Evolutionary conservation across 2,888 invertebrate species (phyloP).

Genomic region (Leptinotarsa rubiginosa): DNA sequence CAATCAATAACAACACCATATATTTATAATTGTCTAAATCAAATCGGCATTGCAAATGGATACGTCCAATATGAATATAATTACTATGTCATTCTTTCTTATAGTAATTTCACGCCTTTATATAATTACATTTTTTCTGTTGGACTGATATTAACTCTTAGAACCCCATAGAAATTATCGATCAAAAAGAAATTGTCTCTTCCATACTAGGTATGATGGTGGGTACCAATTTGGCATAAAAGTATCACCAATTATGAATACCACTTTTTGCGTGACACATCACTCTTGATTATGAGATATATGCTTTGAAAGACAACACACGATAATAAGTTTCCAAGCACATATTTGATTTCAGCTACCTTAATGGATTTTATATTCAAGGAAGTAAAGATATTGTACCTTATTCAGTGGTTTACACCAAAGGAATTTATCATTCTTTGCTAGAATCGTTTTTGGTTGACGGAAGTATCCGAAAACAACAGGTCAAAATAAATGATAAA

Average conservation of each 20-base stretch:
- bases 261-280: not conserved
- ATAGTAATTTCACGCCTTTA: not conserved
- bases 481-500: too few species aligned
- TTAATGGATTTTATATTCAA: too few species aligned
- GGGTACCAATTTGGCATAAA: too few species aligned
- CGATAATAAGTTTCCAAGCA: too few species aligned
- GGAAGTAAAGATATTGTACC: too few species aligned
- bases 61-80: constrained; percentile 1
- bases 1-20: not conserved
- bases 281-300: not conserved
- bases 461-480: too few species aligned
- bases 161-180: not conserved
- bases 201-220: not conserved
- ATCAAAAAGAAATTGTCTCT: not conserved
- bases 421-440: too few species aligned
- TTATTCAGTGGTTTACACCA: too few species aligned
- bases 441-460: too few species aligned
- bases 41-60: not conserved
- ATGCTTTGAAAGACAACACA: too few species aligned
- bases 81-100: not conserved
- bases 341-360: too few species aligned
- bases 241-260: not conserved
- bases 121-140: not conserved
- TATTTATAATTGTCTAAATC: not conserved
- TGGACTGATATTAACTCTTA: not conserved